A percentile compares a stretch with the other conserved stretches of the same genome.
Evolutionary conservation across 2,113 vertebrate species (phyloP).

Genomic region (Mirza zaza): DNA sequence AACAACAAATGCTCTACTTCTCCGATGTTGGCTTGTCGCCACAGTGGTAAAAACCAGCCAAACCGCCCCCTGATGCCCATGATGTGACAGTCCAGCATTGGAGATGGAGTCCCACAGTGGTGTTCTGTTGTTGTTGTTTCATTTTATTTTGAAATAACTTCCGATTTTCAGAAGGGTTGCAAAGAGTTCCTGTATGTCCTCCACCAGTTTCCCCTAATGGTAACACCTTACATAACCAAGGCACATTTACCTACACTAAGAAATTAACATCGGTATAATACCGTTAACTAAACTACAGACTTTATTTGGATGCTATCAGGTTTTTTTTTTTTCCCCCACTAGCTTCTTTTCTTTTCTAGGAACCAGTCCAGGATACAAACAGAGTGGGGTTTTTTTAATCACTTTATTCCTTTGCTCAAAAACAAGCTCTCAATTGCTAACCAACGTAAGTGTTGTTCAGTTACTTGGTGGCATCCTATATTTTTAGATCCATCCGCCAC

Average conservation of each 20-base stretch:
- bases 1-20: slow-evolving; percentile 35
- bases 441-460: not conserved
- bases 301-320: not conserved
- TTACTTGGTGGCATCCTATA: not conserved
- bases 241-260: not conserved
- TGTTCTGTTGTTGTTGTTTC: not conserved
- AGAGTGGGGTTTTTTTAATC: slow-evolving; percentile 26
- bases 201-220: not conserved
- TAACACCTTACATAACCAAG: not conserved
- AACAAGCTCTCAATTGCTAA: not conserved
- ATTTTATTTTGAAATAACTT: slow-evolving; percentile 33
- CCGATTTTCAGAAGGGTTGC: not conserved
- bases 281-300: not conserved
- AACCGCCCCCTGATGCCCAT: not conserved
- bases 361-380: not conserved
- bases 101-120: not conserved
- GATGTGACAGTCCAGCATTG: not conserved
- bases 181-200: not conserved
- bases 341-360: not conserved
- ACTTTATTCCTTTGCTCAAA: slow-evolving; percentile 40
- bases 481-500: not conserved
- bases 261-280: not conserved
- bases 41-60: not conserved
- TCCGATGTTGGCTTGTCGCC: not conserved
- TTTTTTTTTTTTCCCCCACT: not conserved